phyloP scores from a whole-genome alignment of 2,888 invertebrate genomes.

The Habroteleia sp. region DNA sequence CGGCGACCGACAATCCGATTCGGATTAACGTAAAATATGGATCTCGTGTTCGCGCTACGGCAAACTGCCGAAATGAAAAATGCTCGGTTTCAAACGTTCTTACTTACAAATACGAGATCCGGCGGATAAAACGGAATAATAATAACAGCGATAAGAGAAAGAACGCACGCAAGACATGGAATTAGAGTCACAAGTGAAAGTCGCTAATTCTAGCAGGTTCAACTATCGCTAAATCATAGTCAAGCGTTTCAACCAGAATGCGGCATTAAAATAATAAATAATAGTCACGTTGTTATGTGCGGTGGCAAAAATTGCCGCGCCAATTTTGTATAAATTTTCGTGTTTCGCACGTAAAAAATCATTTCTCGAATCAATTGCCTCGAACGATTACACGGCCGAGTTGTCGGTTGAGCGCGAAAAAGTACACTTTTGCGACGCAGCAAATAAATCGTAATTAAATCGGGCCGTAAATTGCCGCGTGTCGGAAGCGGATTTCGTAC shows the following conservation, averaged over 20 bases:
- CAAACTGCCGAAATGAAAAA: too few species aligned
- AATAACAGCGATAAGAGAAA: slow-evolving; percentile 3
- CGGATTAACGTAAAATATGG: not conserved
- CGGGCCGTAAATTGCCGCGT: slow-evolving; percentile 13
- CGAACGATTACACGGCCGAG: slow-evolving; percentile 16
- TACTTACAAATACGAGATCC: not conserved
- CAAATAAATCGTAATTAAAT: slow-evolving; percentile 43
- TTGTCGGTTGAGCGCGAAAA: slow-evolving; percentile 10
- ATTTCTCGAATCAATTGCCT: slow-evolving; percentile 8
- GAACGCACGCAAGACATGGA: slow-evolving; percentile 12
- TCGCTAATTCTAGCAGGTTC: slow-evolving; percentile 55
- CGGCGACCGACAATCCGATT: too few species aligned
- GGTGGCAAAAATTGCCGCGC: not conserved
- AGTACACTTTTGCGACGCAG: not conserved
- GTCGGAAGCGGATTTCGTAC: slow-evolving; percentile 38
- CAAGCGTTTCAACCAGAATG: slow-evolving; percentile 43
- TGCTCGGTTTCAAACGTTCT: too few species aligned
- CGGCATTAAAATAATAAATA: slow-evolving; percentile 37
- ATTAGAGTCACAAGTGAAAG: slow-evolving; percentile 52
- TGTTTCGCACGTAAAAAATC: slow-evolving; percentile 1
- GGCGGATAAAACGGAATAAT: slow-evolving; percentile 10
- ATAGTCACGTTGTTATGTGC: slow-evolving; percentile 22
- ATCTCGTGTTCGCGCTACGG: too few species aligned
- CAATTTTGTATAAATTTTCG: slow-evolving; percentile 39
- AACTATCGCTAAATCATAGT: slow-evolving; percentile 56